Evolutionary conservation across 2,113 vertebrate genomes (phyloP).

Genomic region (Peromyscus californicus): DNA sequence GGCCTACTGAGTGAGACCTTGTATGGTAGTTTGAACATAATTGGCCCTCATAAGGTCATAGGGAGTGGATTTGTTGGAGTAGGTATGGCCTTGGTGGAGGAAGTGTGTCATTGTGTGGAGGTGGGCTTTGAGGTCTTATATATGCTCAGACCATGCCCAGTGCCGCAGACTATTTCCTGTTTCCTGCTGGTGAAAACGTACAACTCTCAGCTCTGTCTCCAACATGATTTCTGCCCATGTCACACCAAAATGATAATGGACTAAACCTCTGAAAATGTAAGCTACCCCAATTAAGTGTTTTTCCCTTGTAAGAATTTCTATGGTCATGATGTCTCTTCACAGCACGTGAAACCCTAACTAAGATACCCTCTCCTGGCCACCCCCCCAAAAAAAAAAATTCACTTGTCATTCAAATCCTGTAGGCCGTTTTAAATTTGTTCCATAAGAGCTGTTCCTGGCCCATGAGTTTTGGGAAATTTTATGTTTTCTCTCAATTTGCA

Average conservation of each 20-base stretch:
- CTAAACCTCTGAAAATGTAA: not conserved
- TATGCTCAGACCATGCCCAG: not conserved
- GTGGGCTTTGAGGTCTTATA: not conserved
- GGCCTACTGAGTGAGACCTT: not conserved
- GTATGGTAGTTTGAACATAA: not conserved
- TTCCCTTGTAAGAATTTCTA: not conserved
- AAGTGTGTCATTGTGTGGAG: not conserved
- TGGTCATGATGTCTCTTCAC: not conserved
- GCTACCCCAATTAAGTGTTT: not conserved
- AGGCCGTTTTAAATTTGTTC: not conserved
- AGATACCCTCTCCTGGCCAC: not conserved
- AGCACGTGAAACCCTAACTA: not conserved
- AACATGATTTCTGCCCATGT: not conserved
- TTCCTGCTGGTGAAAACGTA: not conserved
- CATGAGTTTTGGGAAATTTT: slow-evolving; percentile 1
- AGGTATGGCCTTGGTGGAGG: not conserved
- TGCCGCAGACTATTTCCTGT: not conserved
- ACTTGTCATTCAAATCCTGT: not conserved
- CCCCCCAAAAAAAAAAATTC: not conserved
- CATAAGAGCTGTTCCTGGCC: not conserved
- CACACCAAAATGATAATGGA: not conserved
- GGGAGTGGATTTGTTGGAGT: not conserved
- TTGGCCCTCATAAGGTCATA: not conserved
- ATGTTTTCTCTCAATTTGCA: not conserved
- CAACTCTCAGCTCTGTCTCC: not conserved